Evolutionary conservation across 2,797 vertebrate genomes (phyloP).

Genomic region (Mormyrus proboscirostris): DNA sequence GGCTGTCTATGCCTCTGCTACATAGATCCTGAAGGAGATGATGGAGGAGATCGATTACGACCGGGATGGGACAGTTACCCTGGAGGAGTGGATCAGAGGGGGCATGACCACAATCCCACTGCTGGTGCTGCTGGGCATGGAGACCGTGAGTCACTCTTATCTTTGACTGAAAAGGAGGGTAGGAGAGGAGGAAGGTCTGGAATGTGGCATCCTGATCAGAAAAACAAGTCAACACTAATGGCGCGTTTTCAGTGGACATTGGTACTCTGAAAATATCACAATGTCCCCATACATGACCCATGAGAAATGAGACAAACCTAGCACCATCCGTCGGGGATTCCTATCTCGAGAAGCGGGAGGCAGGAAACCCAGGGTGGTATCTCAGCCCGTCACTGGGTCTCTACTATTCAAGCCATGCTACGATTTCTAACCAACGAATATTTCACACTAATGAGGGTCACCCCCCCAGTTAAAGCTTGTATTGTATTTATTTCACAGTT

Average conservation of each 20-base stretch:
- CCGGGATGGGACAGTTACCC: conserved; percentile 77
- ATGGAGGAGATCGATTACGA: conserved; percentile 88
- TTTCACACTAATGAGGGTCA: neutral
- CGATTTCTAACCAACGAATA: neutral
- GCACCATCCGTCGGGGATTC: neutral
- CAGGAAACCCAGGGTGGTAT: neutral
- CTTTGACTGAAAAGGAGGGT: neutral
- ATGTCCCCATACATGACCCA: neutral
- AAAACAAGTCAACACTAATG: neutral
- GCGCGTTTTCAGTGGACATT: neutral
- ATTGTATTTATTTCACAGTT: neutral
- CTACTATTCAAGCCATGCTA: neutral
- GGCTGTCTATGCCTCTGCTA: neutral
- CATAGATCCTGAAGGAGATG: conserved; percentile 86
- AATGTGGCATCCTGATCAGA: neutral
- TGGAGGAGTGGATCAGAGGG: conserved; percentile 90
- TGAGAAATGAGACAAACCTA: neutral
- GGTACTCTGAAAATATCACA: neutral
- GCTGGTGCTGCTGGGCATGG: conserved; percentile 87
- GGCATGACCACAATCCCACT: conserved; percentile 91
- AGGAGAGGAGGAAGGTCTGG: neutral
- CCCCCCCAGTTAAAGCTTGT: neutral
- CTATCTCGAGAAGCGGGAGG: neutral
- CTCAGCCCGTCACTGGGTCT: neutral
- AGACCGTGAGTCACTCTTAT: conserved; percentile 60